Evolutionary conservation across 1,140 invertebrate species (phyloP), one percentile per base, ranked within the genome.

Genomic region (Halotydeus destructor): DNA sequence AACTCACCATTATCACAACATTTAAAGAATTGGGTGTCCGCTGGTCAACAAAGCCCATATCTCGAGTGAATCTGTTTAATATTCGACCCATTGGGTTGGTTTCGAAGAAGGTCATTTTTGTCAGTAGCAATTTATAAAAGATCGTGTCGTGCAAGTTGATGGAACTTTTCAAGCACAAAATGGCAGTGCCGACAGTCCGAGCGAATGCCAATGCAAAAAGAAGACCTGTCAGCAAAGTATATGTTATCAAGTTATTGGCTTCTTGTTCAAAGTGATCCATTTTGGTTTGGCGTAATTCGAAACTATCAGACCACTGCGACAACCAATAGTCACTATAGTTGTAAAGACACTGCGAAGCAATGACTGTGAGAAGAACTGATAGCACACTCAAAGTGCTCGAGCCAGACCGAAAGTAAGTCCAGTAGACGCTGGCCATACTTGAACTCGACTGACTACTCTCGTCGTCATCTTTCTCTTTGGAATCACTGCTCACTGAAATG

Each of bases 101-200:
- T 48, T 85, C 82, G 59, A 91, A 93, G 60, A 91, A 91, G 6
- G 69, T 65, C 68, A 88, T 84, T 1, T 75, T 78, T 0, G 78
- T 74, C 5, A 74, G 65, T 21, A 83, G 70, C 2, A 94, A 70
- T 35, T 73, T 74, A 6, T 62, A 57, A 53, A 89, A 89, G 74
- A 91, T 85, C 6, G 57, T 62, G 52, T 88, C 77, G 53, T 93
- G 85, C 2, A 85, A 61, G 22, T 62, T 71, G 34, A 73, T 69
- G 0, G 83, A 85, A 4, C 82, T 74, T 27, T 67, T 63, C 64
- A 84, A 75, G 40, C 80, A 82, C 49, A 79, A 69, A 49, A 66
- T 61, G 47, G 83, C 81, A 57, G 85, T 86, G 4, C 67, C 54
- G 25, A 73, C 65, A 1, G 75, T 77, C 42, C 77, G 60, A 0